These are phyloP conservation scores for Halictus quadricinctus DNA, from an alignment of 2,888 invertebrate species.

Conservation along the genomic window DNA sequence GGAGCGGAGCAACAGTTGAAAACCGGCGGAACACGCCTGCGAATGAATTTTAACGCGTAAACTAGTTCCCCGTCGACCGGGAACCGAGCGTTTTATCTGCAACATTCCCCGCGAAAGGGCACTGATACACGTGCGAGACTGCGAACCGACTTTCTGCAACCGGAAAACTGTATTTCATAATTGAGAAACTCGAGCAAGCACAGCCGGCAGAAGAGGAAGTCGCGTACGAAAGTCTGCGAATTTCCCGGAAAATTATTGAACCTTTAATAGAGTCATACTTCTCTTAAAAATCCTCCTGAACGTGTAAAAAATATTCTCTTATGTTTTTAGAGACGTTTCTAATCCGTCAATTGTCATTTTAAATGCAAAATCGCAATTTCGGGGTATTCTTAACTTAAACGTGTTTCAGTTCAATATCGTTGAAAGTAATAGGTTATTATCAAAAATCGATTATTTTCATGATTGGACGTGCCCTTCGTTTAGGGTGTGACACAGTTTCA, in stretches of 20 bases:
- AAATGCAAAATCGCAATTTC: not conserved
- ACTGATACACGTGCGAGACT: constrained; percentile 11
- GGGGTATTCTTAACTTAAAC: not conserved
- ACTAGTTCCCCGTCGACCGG: constrained; percentile 39
- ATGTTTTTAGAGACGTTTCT: not conserved
- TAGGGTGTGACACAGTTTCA: constrained; percentile 46
- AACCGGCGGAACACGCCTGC: constrained; percentile 47
- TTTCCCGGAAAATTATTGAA: not conserved
- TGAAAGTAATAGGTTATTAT: not conserved
- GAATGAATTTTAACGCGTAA: constrained; percentile 50
- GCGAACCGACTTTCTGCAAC: constrained; percentile 32
- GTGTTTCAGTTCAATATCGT: too few relatives aligned
- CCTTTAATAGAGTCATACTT: too few relatives aligned
- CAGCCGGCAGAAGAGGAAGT: not conserved
- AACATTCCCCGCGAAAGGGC: constrained; percentile 60
- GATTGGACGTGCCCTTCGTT: constrained; percentile 28
- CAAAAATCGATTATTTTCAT: constrained; percentile 30
- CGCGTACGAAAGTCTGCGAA: not conserved
- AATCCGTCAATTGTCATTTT: not conserved
- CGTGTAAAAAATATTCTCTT: not conserved
- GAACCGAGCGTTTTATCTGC: constrained; percentile 33
- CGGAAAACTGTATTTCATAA: constrained; percentile 28
- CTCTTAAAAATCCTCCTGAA: too few relatives aligned
- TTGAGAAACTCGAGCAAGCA: constrained; percentile 11
- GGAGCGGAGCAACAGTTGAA: constrained; percentile 25